phyloP scores from a whole-genome alignment of 2,797 vertebrate species.

The Potorous gilbertii region DNA sequence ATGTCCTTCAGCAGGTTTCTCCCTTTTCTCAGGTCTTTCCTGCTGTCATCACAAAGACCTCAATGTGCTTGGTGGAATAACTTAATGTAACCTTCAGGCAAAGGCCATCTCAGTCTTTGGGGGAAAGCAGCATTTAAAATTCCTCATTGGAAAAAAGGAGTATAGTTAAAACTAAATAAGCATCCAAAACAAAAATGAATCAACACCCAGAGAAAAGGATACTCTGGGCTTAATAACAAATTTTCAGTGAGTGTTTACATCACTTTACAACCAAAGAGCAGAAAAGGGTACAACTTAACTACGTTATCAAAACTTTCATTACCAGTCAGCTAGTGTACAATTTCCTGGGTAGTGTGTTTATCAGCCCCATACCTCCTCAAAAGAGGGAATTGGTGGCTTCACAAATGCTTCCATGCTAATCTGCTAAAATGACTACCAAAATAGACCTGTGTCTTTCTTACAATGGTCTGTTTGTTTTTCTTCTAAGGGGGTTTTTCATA shows the following conservation, averaged over 20 bases:
- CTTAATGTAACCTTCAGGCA: slow-evolving; percentile 77
- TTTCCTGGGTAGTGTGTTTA: slow-evolving; percentile 79
- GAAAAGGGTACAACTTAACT: slow-evolving; percentile 50
- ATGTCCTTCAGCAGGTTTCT: slow-evolving; percentile 87
- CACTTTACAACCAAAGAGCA: slow-evolving; percentile 38
- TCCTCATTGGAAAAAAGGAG: slow-evolving; percentile 62
- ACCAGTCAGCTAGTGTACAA: slow-evolving; percentile 18
- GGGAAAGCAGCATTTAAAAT: slow-evolving; percentile 68
- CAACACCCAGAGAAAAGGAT: slow-evolving; percentile 49
- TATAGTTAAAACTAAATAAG: slow-evolving; percentile 15
- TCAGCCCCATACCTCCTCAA: slow-evolving; percentile 73
- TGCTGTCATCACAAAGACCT: slow-evolving; percentile 86
- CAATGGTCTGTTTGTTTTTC: background rate
- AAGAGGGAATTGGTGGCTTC: slow-evolving; percentile 72
- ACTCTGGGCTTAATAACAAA: slow-evolving; percentile 10
- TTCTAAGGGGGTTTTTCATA: background rate
- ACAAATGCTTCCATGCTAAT: slow-evolving; percentile 74
- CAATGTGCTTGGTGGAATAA: slow-evolving; percentile 81
- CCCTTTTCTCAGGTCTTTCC: slow-evolving; percentile 84
- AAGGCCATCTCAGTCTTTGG: slow-evolving; percentile 80
- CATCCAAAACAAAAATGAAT: slow-evolving; percentile 50
- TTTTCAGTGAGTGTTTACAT: slow-evolving; percentile 5
- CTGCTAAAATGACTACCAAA: slow-evolving; percentile 77
- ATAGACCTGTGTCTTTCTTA: slow-evolving; percentile 55
- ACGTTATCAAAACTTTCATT: slow-evolving; percentile 36